phyloP scores from a whole-genome alignment of 2,797 vertebrate species.

The Brachyrhaphis roseni region DNA sequence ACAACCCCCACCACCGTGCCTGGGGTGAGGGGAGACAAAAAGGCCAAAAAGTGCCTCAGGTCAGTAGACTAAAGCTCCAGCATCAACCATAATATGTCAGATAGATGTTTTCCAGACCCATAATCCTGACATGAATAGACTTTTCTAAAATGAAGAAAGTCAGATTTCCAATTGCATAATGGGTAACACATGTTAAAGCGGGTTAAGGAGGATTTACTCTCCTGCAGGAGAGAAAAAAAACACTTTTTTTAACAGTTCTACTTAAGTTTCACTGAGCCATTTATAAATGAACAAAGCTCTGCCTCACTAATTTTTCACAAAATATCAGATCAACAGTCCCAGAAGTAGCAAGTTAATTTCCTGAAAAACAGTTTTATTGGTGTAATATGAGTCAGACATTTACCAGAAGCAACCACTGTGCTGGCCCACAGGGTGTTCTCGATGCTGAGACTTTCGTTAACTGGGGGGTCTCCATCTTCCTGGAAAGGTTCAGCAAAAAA shows the following conservation, averaged over 20 bases:
- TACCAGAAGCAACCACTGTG: constrained; percentile 97
- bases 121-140: constrained; percentile 51
- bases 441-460: constrained; percentile 96
- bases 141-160: constrained; percentile 56
- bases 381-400: constrained; percentile 35
- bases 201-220: constrained; percentile 26
- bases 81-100: constrained; percentile 55
- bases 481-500: constrained; percentile 58
- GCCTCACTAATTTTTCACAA: constrained; percentile 12
- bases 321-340: constrained; percentile 21
- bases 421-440: constrained; percentile 99
- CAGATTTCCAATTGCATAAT: constrained; percentile 54
- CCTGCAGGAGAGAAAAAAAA: constrained; percentile 14
- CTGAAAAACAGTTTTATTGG: constrained; percentile 17
- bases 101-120: constrained; percentile 62
- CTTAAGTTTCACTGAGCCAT: constrained; percentile 12
- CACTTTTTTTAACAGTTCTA: constrained; percentile 10
- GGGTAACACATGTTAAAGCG: constrained; percentile 42
- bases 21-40: constrained; percentile 53
- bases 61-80: constrained; percentile 42
- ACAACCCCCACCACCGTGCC: constrained; percentile 97
- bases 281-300: constrained; percentile 18
- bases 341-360: constrained; percentile 17
- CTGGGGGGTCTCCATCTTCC: constrained; percentile 96
- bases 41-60: constrained; percentile 23